These are phyloP conservation scores for Drymonia ruficornis DNA, from an alignment of 2,888 invertebrate genomes.

Conservation along the genomic window DNA sequence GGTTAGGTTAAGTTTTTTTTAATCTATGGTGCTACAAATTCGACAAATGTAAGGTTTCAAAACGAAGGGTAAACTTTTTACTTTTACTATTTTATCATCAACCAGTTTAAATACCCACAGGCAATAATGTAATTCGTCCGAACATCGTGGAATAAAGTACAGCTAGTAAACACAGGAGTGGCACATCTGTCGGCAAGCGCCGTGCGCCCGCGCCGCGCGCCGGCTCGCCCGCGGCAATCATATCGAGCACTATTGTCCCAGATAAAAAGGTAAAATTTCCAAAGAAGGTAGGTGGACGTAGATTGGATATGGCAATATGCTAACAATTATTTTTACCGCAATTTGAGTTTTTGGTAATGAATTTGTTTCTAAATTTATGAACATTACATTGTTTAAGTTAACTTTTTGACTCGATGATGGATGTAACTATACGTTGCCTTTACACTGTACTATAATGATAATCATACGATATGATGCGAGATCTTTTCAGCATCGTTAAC, in stretches of 20 bases:
- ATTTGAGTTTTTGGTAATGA: too few relatives aligned
- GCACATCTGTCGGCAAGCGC: conserved; percentile 37
- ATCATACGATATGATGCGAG: too few relatives aligned
- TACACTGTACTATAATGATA: too few relatives aligned
- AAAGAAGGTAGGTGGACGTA: background rate
- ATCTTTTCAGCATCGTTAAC: too few relatives aligned
- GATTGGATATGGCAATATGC: conserved; percentile 7
- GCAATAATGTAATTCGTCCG: conserved; percentile 1
- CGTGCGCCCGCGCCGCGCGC: conserved; percentile 10
- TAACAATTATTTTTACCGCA: too few relatives aligned
- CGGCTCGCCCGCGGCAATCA: conserved; percentile 61
- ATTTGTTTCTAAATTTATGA: too few relatives aligned
- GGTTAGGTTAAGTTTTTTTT: too few relatives aligned
- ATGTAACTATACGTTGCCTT: too few relatives aligned
- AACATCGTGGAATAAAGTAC: conserved; percentile 11
- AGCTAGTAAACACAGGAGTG: conserved; percentile 24
- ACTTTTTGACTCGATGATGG: too few relatives aligned
- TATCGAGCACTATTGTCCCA: conserved; percentile 72
- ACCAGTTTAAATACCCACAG: conserved; percentile 4
- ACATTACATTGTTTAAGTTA: too few relatives aligned
- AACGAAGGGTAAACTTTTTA: background rate
- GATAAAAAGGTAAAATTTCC: conserved; percentile 69
- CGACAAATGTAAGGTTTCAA: too few relatives aligned
- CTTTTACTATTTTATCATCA: background rate
- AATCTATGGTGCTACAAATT: too few relatives aligned